Base-by-base conservation (phyloP, 2,797 vertebrate species). In the Tapirus indicus region DNA sequence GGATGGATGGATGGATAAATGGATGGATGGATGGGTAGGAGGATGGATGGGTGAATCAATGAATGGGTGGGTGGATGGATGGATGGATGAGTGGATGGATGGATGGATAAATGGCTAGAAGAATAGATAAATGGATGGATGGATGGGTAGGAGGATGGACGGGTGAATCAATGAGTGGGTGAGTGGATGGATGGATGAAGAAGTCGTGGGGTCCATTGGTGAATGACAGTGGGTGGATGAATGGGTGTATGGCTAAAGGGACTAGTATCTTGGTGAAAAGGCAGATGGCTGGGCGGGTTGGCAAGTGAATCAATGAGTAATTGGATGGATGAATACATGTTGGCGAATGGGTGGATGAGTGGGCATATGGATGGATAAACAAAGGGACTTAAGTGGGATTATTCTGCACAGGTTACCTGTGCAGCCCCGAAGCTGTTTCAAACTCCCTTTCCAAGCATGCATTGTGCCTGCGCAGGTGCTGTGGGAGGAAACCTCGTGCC, bases 121-220 rank as follows among this genome's bases (percentile, higher is more conserved):
- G 13, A 13, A 8, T 11, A 20, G 38, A 2, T 11, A 3, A 1
- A 14, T 20, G 16, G 12, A 14, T 83, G 38, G 12, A 12, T 66
- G 14, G 41, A 2, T 60, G 44, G 14, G 0, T 49, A 38, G 88
- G 2, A 23, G 2, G 27, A 38, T 69, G 62, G 10, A 21, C 58
- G 35, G 23, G 3, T 78, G 35, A 52, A 54, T 41, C 14, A 29
- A 9, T 23, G 16, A 11, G 3, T 52, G 27, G 16, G 38, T 58
- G 66, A 49, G 29, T 25, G 41, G 20, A n/a, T 38, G 44, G 21
- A 8, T 41, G 79, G 64, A 1, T 54, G 25, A 44, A 5, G 35
- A 56, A 1, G 17, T 10, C 0, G 0, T 1, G 13, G 47, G 44
- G 20, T 66, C 6, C 2, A 2, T 2, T n/a, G 64, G 35, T 74